phyloP scores from a whole-genome alignment of 2,888 invertebrate species.

The Zygogramma bicolorata region DNA sequence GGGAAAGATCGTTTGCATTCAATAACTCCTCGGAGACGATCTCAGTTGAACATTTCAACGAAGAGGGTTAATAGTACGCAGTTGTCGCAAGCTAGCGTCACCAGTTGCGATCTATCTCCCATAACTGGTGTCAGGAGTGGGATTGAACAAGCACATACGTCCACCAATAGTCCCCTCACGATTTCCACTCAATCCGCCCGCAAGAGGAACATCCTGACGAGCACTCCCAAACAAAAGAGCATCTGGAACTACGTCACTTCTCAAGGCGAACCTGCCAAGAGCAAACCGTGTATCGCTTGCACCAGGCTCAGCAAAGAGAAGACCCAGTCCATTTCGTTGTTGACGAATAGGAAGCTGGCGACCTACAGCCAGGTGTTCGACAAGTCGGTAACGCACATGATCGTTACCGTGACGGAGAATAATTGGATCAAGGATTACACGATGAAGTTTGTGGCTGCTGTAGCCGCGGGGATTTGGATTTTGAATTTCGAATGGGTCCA shows the following conservation, averaged over 20 bases:
- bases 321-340: slow-evolving; percentile 51
- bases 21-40: background rate
- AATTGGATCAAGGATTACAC: slow-evolving; percentile 61
- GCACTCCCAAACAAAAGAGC: slow-evolving; percentile 61
- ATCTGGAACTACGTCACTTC: slow-evolving; percentile 58
- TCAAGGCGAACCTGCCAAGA: slow-evolving; percentile 17
- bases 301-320: slow-evolving; percentile 58
- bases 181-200: slow-evolving; percentile 45
- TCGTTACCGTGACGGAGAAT: slow-evolving; percentile 58
- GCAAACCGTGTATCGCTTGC: slow-evolving; percentile 59
- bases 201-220: slow-evolving; percentile 46
- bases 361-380: slow-evolving; percentile 56
- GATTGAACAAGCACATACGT: slow-evolving; percentile 4
- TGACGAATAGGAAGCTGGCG: slow-evolving; percentile 59
- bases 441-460: slow-evolving; percentile 71
- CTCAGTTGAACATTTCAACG: background rate
- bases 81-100: background rate
- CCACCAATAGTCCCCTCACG: background rate
- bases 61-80: background rate
- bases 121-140: slow-evolving; percentile 28
- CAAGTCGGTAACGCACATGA: slow-evolving; percentile 61
- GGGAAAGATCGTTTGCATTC: background rate
- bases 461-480: slow-evolving; percentile 73
- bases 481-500: slow-evolving; percentile 70
- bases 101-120: slow-evolving; percentile 32